Percentiles rank a stretch among this genome's conserved stretches.
Evolutionary conservation across 2,113 vertebrate species (phyloP).

Genomic region (Amphiprion percula): DNA sequence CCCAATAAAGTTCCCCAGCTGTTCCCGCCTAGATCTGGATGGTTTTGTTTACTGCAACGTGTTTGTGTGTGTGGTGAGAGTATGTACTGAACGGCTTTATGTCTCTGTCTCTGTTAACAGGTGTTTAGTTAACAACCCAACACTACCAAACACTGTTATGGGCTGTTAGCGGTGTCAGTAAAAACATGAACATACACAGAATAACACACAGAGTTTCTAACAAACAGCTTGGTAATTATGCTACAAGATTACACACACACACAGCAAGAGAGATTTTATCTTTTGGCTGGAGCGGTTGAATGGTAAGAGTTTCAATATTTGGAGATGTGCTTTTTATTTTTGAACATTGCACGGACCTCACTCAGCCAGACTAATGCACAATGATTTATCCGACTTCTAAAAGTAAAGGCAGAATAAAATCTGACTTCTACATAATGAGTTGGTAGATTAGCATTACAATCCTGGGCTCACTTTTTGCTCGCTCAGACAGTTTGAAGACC

Average conservation of each 20-base stretch:
- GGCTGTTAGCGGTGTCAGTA: neutral
- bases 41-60: slow-evolving; percentile 27
- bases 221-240: slow-evolving; percentile 11
- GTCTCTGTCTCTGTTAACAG: slow-evolving; percentile 37
- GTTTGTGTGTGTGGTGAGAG: neutral
- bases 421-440: slow-evolving; percentile 26
- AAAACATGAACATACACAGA: slow-evolving; percentile 18
- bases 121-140: slow-evolving; percentile 52
- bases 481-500: slow-evolving; percentile 26
- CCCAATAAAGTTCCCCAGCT: slow-evolving; percentile 55
- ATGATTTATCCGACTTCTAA: neutral
- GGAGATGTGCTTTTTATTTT: neutral
- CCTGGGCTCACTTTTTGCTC: slow-evolving; percentile 28
- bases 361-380: neutral
- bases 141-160: slow-evolving; percentile 7
- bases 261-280: neutral
- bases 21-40: slow-evolving; percentile 27
- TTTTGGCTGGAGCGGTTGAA: neutral
- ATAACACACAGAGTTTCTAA: neutral
- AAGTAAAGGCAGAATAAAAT: neutral
- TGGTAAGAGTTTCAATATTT: neutral
- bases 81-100: slow-evolving; percentile 38
- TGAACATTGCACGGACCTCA: neutral
- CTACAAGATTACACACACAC: neutral
- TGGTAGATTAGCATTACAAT: slow-evolving; percentile 18